A percentile compares a stretch with the other conserved stretches of the same genome.
Conservation (phyloP, 2,888 invertebrate genomes). For the Yponomeuta sedellus region DNA sequence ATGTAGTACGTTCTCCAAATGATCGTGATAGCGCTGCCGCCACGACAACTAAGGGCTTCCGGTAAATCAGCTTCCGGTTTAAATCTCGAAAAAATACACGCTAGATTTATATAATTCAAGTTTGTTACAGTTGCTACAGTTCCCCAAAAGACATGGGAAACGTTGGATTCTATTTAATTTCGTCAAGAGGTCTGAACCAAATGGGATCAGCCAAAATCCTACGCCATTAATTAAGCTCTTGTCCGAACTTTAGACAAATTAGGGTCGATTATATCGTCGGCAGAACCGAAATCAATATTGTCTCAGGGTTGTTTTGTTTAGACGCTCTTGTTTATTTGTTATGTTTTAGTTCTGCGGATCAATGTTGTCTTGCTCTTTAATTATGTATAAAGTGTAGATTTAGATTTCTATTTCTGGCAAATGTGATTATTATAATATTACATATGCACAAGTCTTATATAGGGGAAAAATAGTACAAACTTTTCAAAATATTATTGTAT, state of each 20-base stretch:
- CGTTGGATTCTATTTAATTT: neutral
- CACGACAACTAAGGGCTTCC: too few relatives aligned
- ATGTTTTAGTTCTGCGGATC: conserved; percentile 44
- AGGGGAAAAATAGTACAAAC: too few relatives aligned
- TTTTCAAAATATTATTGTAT: too few relatives aligned
- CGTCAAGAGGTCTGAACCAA: neutral
- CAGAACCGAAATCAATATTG: conserved; percentile 60
- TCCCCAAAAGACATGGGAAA: neutral
- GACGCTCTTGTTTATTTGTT: conserved; percentile 32
- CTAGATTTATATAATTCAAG: too few relatives aligned
- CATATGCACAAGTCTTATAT: too few relatives aligned
- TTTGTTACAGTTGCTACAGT: too few relatives aligned
- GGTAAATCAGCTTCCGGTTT: too few relatives aligned
- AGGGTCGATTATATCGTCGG: conserved; percentile 60
- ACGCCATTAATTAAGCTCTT: conserved; percentile 36
- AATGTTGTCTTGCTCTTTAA: conserved; percentile 10
- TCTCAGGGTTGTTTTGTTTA: conserved; percentile 44
- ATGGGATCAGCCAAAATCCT: neutral
- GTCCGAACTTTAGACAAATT: conserved; percentile 57
- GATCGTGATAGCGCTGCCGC: too few relatives aligned
- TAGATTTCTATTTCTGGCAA: too few relatives aligned
- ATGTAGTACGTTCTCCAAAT: too few relatives aligned
- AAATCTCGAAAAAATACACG: too few relatives aligned
- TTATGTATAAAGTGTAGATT: neutral
- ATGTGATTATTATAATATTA: too few relatives aligned